Evolutionary conservation across 1,140 invertebrate species (phyloP).

Genomic region (Arion vulgaris): DNA sequence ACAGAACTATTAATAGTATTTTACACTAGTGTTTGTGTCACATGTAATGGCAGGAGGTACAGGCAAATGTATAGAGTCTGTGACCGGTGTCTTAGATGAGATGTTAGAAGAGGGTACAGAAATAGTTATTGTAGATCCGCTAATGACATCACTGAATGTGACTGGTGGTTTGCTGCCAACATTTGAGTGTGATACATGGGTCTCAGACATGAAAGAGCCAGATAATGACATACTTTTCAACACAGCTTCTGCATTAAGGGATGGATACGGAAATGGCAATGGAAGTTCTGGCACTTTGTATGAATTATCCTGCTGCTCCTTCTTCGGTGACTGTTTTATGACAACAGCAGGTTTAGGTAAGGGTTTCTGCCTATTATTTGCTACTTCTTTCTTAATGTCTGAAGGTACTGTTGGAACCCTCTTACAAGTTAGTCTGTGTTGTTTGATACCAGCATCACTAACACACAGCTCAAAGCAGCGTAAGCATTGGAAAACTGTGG

Average conservation of each 20-base stretch:
- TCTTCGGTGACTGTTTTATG: neutral
- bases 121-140: neutral
- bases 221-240: conserved; percentile 11
- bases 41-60: neutral
- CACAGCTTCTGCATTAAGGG: conserved; percentile 19
- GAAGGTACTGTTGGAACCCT: conserved; percentile 38
- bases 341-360: neutral
- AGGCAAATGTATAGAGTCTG: neutral
- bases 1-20: neutral
- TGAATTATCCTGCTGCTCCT: neutral
- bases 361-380: neutral
- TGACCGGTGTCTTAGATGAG: neutral
- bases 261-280: conserved; percentile 26
- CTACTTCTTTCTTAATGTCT: conserved; percentile 24
- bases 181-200: neutral
- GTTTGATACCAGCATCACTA: conserved; percentile 42
- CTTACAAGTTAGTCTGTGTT: conserved; percentile 42
- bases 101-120: neutral
- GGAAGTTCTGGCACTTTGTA: conserved; percentile 12
- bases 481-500: conserved; percentile 47
- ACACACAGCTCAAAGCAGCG: conserved; percentile 45
- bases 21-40: neutral
- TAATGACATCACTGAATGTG: neutral
- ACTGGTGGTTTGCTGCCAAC: conserved; percentile 1
- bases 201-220: neutral